Base-by-base conservation (phyloP, 2,888 invertebrate species). In the Rotaria macrura region DNA sequence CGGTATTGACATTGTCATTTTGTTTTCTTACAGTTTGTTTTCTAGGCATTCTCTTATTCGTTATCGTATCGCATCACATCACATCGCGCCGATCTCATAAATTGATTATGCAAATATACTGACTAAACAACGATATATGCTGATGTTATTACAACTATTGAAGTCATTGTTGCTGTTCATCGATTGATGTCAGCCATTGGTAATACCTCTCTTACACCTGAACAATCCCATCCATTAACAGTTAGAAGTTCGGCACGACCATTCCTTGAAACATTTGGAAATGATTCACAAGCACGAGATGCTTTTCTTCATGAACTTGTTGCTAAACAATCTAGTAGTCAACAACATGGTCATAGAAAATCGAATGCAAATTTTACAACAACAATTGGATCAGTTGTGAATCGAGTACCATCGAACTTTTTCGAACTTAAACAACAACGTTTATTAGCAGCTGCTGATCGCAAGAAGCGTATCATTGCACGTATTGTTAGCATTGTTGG, bases 401-500 rank as follows among this genome's bases (percentile, higher is more conserved):
- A 57, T 57, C 55, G 55, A 57, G 6, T 29, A 29, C 55, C 55
- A 12, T 29, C 55, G 14, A 57, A 7, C 29, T 57, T 72, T 38
- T 40, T 72, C 4, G 72, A 72, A 72, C 40, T 72, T 7, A 72
- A 72, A 72, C 34, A 72, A 38, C 72, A 40, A 38, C 72, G 72
- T 72, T 9, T 34, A 38, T 23, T 72, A 34, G 72, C 72, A 23
- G 72, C 34, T 23, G 72, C 40, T 38, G 72, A 72, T 38, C 72
- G 72, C 23, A 72, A 72, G 23, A 72, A 72, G 38, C 72, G 72
- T 38, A 72, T 72, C 38, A 72, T 72, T 72, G 72, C 72, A 17
- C 34, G 40, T n/a, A 72, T 72, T 72, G 38, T 72, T 72, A 72
- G 72, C 38, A 72, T 72, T 72, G 72, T 72, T 38, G 72, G 72